These are phyloP conservation scores for Phainopepla nitens DNA, from an alignment of 2,113 vertebrate species.

Conservation along the genomic window DNA sequence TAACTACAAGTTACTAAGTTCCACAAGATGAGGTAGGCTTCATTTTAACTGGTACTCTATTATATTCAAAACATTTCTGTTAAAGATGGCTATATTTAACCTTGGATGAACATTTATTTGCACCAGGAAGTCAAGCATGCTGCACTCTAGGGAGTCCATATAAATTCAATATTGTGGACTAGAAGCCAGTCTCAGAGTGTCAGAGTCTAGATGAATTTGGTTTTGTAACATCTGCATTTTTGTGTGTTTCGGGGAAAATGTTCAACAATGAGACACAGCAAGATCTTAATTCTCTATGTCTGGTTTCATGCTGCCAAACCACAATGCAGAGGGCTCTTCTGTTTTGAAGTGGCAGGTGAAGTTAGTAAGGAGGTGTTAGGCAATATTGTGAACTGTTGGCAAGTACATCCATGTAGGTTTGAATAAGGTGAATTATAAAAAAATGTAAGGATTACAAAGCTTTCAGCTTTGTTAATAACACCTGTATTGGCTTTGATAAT, in stretches of 20 bases:
- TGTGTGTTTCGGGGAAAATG: not conserved
- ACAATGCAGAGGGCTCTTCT: not conserved
- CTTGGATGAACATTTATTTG: not conserved
- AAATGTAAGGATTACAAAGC: not conserved
- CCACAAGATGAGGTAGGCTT: not conserved
- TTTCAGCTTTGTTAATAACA: not conserved
- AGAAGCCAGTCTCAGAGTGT: not conserved
- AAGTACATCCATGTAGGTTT: not conserved
- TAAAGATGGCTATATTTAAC: not conserved
- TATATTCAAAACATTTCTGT: not conserved
- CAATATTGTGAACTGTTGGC: not conserved
- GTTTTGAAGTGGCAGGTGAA: not conserved
- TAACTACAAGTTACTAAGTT: not conserved
- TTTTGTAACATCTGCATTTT: not conserved
- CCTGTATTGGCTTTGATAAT: rapidly evolving
- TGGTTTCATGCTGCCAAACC: not conserved
- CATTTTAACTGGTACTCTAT: not conserved
- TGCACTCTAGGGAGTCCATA: not conserved
- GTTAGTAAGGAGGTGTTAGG: not conserved
- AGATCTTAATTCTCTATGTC: not conserved
- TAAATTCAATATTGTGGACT: not conserved
- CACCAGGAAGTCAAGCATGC: not conserved
- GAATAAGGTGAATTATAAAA: not conserved
- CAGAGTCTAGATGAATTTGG: not conserved
- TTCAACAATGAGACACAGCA: not conserved